Evolutionary conservation across 2,113 vertebrate species (phyloP), one percentile per base, ranked within the genome.

Genomic region (Sporophila hypoxantha): DNA sequence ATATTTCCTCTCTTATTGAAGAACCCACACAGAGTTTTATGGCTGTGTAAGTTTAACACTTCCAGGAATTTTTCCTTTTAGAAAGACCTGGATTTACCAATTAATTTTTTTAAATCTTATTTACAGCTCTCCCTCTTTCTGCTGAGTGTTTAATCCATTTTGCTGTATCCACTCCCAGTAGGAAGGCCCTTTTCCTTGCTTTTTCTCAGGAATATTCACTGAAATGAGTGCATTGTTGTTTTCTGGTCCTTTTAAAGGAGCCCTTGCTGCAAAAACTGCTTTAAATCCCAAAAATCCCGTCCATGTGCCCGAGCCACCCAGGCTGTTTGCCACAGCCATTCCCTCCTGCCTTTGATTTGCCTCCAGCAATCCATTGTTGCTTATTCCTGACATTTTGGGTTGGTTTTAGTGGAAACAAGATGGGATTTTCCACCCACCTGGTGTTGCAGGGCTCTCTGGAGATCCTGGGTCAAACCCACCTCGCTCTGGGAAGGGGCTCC

Each of bases 381-480:
- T 55, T 5, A 7, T 53, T 76, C 36, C 55, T 56, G 17, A 4
- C 2, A 17, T 75, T 71, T 57, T 2, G 22, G 5, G 21, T 32
- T 29, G 57, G 5, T 46, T 29, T 26, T 13, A 9, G 17, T 17
- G 53, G 10, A 1, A 60, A 42, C 5, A 16, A 25, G 17, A 3
- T 47, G 49, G 25, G 29, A 39, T 52, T 74, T 49, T 32, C 30
- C 62, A 10, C 30, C 27, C 49, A 17, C n/a, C 10, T 15, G n/a
- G 5, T 25, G 5, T 19, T 5, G 2, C 18, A 5, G 3, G n/a
- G 20, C 3, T 50, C n/a, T 42, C n/a, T 7, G 27, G 27, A 42
- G 44, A 7, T 36, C 4, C 36, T 7, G 41, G 26, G 37, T 32
- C 32, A 19, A 64, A 37, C 39, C 34, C 0, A 0, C 4, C 8